Conservation (phyloP, 2,888 invertebrate genomes). For the Ochropacha duplaris region DNA sequence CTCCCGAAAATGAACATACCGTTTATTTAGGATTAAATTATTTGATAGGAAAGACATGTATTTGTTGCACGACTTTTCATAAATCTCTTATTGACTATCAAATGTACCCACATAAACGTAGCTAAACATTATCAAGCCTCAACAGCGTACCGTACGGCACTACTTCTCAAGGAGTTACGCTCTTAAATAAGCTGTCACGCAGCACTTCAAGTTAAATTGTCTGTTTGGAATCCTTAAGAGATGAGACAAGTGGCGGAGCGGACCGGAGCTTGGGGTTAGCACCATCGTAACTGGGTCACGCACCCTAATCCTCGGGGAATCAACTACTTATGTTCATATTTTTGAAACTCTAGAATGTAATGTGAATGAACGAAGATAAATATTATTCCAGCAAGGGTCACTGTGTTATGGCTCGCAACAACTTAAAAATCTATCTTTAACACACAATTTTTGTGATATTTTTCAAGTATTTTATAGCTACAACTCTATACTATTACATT, state of each 20-base stretch:
- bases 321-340: not conserved
- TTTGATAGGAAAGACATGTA: no score
- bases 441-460: no score
- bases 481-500: not conserved
- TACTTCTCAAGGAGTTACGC: not conserved
- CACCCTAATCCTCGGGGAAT: conserved; percentile 9
- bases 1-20: no score
- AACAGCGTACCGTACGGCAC: not conserved
- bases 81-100: not conserved
- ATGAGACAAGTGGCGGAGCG: not conserved
- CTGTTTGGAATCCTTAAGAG: not conserved
- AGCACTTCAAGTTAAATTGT: not conserved
- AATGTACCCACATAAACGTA: not conserved
- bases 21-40: no score
- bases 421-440: no score
- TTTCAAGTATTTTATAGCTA: no score
- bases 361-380: not conserved
- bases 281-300: conserved; percentile 12
- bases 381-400: no score
- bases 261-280: not conserved
- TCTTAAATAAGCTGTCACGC: not conserved
- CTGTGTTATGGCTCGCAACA: no score
- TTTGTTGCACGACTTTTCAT: not conserved
- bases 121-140: not conserved
- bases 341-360: not conserved